Conservation (phyloP, 1,140 invertebrate species). For the Megalonaias nervosa region DNA sequence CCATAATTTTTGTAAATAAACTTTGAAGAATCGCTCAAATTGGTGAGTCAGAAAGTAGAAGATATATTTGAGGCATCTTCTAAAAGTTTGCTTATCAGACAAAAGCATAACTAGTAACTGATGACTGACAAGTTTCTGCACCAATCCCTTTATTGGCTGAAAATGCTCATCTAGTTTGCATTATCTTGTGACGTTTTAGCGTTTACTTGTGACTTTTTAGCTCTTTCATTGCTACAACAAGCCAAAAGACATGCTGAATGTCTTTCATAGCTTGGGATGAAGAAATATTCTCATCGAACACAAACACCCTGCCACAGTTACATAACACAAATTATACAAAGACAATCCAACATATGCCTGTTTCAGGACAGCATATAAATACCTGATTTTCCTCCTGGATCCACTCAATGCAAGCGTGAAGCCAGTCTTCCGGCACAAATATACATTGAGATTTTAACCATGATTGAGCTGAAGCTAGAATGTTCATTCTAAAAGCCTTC, state of each 20-base stretch:
- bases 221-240: too few species aligned
- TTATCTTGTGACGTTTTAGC: background rate
- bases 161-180: background rate
- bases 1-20: too few species aligned
- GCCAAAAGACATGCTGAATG: background rate
- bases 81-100: too few species aligned
- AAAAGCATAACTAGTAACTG: too few species aligned
- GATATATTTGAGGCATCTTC: too few species aligned
- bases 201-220: background rate
- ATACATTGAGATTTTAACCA: conserved; percentile 48
- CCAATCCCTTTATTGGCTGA: background rate
- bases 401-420: conserved; percentile 66
- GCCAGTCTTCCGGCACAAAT: conserved; percentile 59
- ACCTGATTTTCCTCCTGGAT: conserved; percentile 65
- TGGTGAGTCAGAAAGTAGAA: too few species aligned
- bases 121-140: background rate
- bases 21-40: too few species aligned
- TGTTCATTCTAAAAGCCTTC: conserved; percentile 1
- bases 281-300: background rate
- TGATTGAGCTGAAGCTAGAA: background rate
- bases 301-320: background rate
- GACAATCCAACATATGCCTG: background rate
- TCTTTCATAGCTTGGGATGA: background rate
- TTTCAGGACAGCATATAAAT: background rate
- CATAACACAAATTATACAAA: background rate